These are phyloP conservation scores for Tribolium castaneum DNA, from an alignment of 1,140 invertebrate genomes.

Conservation along the genomic window DNA sequence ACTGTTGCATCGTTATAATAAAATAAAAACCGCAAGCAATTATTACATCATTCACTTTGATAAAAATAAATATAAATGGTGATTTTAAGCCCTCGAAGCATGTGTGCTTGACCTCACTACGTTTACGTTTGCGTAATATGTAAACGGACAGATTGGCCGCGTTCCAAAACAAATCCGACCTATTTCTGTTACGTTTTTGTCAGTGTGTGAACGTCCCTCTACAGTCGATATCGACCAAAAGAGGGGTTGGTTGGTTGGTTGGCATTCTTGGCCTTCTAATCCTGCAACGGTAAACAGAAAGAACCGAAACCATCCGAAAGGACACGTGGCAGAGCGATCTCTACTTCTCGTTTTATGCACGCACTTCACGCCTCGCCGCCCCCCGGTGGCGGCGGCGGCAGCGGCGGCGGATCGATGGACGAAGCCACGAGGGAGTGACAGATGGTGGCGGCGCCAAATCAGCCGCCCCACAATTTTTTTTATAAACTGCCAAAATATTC, in stretches of 20 bases:
- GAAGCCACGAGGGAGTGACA: conserved; percentile 32
- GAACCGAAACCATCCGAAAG: conserved; percentile 13
- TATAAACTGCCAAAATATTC: too few species aligned
- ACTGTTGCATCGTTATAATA: background rate
- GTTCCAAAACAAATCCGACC: background rate
- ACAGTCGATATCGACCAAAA: background rate
- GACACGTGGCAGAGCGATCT: conserved; percentile 12
- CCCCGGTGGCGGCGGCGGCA: background rate
- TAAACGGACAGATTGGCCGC: background rate
- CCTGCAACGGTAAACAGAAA: background rate
- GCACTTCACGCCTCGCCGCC: conserved; percentile 25
- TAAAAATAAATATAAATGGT: background rate
- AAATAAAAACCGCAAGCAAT: background rate
- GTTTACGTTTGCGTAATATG: background rate
- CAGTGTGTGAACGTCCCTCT: background rate
- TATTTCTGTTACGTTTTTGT: background rate
- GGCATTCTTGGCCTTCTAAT: conserved; percentile 10
- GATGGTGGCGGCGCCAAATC: conserved; percentile 39
- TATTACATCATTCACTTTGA: background rate
- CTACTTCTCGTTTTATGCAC: background rate
- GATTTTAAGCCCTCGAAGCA: background rate
- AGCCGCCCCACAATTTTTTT: too few species aligned
- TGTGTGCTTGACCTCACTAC: background rate
- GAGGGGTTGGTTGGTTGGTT: too few species aligned
- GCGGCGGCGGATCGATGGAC: conserved; percentile 19